A percentile compares a stretch with the other conserved stretches of the same genome.
Evolutionary conservation across 2,113 vertebrate genomes (phyloP).

Genomic region (Zapornia atra): DNA sequence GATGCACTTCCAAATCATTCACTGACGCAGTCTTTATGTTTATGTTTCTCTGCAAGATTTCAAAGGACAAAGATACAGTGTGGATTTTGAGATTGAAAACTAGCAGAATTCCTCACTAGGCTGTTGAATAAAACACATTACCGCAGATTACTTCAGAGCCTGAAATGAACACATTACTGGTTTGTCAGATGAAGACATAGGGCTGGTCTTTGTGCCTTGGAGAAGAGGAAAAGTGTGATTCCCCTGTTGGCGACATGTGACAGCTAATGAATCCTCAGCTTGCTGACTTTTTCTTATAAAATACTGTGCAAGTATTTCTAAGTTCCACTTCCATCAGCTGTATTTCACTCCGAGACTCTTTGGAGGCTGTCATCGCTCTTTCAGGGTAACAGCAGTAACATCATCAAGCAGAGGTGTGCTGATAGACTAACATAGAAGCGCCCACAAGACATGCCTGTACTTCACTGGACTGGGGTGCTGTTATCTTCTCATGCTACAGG

Average conservation of each 20-base stretch:
- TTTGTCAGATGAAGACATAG: background rate
- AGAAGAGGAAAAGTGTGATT: background rate
- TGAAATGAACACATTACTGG: background rate
- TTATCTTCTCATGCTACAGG: background rate
- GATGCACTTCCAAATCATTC: slow-evolving; percentile 8
- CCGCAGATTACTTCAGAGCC: background rate
- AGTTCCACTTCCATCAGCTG: background rate
- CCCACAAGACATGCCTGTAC: background rate
- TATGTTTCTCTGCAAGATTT: background rate
- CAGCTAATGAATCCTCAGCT: background rate
- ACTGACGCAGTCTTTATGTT: background rate
- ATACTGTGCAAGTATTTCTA: background rate
- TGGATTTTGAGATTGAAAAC: background rate
- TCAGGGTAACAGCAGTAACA: background rate
- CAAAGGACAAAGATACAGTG: background rate
- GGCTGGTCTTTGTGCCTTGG: background rate
- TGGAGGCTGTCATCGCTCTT: background rate
- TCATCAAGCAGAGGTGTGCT: background rate
- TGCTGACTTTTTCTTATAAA: background rate
- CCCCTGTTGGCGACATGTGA: background rate
- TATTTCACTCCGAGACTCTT: background rate
- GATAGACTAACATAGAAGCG: background rate
- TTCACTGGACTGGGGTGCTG: background rate
- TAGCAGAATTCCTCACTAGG: background rate
- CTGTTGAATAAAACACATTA: background rate